phyloP scores from a whole-genome alignment of 2,113 vertebrate species.

The Salvator merianae region DNA sequence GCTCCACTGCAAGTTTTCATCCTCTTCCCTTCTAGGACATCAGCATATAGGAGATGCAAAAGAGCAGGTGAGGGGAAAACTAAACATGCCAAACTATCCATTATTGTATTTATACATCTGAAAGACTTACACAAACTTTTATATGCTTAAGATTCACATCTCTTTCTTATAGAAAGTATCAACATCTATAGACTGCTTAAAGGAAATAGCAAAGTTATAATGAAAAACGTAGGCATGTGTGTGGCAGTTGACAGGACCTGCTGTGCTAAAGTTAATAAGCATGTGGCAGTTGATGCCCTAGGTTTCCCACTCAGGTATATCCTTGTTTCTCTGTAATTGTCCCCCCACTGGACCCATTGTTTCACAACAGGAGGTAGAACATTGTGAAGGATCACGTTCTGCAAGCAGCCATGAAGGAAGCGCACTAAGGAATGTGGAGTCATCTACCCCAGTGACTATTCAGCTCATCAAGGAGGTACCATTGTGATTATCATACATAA shows the following conservation, averaged over 20 bases:
- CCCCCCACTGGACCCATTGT: background rate
- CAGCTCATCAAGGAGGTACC: constrained; percentile 85
- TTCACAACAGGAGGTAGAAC: background rate
- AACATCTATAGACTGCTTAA: background rate
- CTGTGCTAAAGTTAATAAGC: background rate
- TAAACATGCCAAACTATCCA: background rate
- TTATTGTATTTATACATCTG: background rate
- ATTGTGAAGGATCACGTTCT: rapidly evolving
- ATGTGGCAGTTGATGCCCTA: background rate
- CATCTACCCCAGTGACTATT: constrained; percentile 70
- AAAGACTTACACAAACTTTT: background rate
- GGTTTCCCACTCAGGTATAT: background rate
- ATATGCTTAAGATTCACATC: background rate
- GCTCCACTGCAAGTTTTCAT: background rate
- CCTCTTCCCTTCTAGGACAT: background rate
- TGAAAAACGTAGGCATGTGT: background rate
- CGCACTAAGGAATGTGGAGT: background rate
- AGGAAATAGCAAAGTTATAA: background rate
- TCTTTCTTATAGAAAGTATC: background rate
- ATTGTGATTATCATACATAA: background rate
- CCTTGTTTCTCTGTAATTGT: constrained; percentile 35
- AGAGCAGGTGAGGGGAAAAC: background rate
- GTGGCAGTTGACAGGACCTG: background rate
- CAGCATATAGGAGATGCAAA: background rate
- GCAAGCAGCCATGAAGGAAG: background rate